Evolutionary conservation across 2,113 vertebrate genomes (phyloP), one percentile per base, ranked within the genome.

Genomic region (Notothenia rossii): DNA sequence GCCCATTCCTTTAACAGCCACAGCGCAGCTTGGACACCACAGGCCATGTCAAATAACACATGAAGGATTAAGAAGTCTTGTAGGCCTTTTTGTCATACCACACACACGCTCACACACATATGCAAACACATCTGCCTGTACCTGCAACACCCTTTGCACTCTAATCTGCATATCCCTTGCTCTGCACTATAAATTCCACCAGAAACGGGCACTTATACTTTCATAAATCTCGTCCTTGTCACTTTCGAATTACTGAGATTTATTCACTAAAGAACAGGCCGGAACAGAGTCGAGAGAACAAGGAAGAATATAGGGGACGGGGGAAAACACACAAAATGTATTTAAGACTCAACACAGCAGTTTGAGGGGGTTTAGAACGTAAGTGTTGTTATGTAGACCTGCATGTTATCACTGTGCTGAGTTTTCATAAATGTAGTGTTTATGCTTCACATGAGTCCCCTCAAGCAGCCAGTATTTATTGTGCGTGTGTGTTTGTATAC

Each of bases 231-330:
- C 93, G 93, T 86, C 87, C 94, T 95, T 96, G 96, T 96, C 96
- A 93, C 93, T 95, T 96, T 94, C 80, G 93, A 96, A 96, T 96
- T 95, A 95, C 93, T 95, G 91, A 96, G 96, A 97, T 96, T 96
- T 96, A 96, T 97, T 96, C 96, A 93, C 93, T 95, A 94, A 96
- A 95, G 95, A 96, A 94, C 90, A 85, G 76, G 68, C 74, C 76
- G 88, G 81, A 90, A 84, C 78, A 83, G 72, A 81, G 82, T 87
- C 18, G 43, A 84, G 79, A 75, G 79, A 87, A 89, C 59, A 72
- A 80, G 64, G 64, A 55, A 80, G 63, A 80, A 25, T 46, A 73
- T 18, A 62, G 53, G 58, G 73, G 12, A 48, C 3, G 36, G 36
- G 36, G 36, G 45, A 84, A 79, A 60, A 67, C 49, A 20, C 94